A percentile compares a stretch with the other conserved stretches of the same genome.
These are phyloP conservation scores for Siniperca scherzeri DNA, from an alignment of 2,797 vertebrate genomes.

Conservation along the genomic window DNA sequence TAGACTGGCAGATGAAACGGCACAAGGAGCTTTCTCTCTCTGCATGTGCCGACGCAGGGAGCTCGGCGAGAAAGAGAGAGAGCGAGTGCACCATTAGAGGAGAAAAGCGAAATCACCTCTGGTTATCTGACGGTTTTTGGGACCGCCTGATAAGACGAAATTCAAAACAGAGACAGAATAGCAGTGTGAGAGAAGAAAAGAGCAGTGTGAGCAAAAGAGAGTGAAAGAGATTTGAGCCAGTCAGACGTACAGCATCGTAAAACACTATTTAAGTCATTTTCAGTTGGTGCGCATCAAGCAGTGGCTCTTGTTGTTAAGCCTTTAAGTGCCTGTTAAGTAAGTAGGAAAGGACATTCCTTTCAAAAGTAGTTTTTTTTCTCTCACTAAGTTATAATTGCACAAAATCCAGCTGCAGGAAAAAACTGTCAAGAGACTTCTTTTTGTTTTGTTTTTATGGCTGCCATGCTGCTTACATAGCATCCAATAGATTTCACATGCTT, in stretches of 20 bases:
- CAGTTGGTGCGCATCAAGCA: slow-evolving; percentile 34
- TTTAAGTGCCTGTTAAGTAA: slow-evolving; percentile 37
- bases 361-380: slow-evolving; percentile 14
- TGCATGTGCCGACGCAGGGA: slow-evolving; percentile 35
- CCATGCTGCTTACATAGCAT: not conserved
- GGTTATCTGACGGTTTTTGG: slow-evolving; percentile 71
- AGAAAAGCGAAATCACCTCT: slow-evolving; percentile 63
- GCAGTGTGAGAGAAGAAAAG: slow-evolving; percentile 22
- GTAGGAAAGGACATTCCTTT: slow-evolving; percentile 21
- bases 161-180: slow-evolving; percentile 54
- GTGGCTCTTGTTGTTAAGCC: slow-evolving; percentile 33
- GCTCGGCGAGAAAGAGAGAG: slow-evolving; percentile 30
- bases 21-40: slow-evolving; percentile 55
- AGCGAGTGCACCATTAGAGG: slow-evolving; percentile 59
- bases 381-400: slow-evolving; percentile 45
- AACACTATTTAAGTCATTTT: slow-evolving; percentile 57
- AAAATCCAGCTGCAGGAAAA: slow-evolving; percentile 10
- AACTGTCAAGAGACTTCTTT: not conserved
- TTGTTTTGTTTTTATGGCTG: not conserved
- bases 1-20: slow-evolving; percentile 78
- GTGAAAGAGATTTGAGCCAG: slow-evolving; percentile 29
- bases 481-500: not conserved
- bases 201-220: slow-evolving; percentile 43
- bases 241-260: slow-evolving; percentile 26
- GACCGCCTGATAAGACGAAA: slow-evolving; percentile 66